Base-by-base conservation (phyloP, 2,888 invertebrate species). In the Syritta pipiens region DNA sequence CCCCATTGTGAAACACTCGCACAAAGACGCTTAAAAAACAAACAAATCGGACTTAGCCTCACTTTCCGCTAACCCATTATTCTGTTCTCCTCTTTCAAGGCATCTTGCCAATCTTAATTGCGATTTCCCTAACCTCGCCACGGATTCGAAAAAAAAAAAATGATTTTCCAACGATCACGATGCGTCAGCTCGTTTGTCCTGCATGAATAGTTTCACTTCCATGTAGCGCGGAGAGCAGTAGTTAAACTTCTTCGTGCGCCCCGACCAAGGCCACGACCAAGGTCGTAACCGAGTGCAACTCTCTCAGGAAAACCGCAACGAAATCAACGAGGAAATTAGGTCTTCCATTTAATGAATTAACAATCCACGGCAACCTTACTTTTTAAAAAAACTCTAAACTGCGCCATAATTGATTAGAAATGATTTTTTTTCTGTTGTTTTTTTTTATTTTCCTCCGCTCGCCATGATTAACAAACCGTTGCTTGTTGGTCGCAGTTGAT, bases 151-250 rank as follows among this genome's bases (percentile, higher is more conserved):
- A 62, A 57, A 30, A 42, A 32, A 57, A 57, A 62, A 57, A 30
- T 49, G 9, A 42, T 68, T 75, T 68, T 46, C 17, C 20, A 62
- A 24, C 44, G 5, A 28, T 53, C 9, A n/a, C 24, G 26, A 12
- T 28, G n/a, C 14, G 49, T 48, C 67, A 48, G 44, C 53, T 62
- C 28, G 53, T 67, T 79, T 55, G 79, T 79, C 74, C 79, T 79
- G 79, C 74, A 62, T 79, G 79, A 79, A 68, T 79, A 68, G 79
- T 57, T 79, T 74, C 22, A 62, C 57, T 74, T 79, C 79, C 74
- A 74, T 48, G 48, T 48, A 68, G 46, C 48, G 32, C 20, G 30
- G 42, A 17, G 14, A 35, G 14, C 12, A 2, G 14, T 14, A 0
- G 0, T 17, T 28, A 62, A 57, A 51, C 65, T 77, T 77, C 77